Conservation (phyloP, 2,888 invertebrate genomes). For the Polydrusus pterygomalis region DNA sequence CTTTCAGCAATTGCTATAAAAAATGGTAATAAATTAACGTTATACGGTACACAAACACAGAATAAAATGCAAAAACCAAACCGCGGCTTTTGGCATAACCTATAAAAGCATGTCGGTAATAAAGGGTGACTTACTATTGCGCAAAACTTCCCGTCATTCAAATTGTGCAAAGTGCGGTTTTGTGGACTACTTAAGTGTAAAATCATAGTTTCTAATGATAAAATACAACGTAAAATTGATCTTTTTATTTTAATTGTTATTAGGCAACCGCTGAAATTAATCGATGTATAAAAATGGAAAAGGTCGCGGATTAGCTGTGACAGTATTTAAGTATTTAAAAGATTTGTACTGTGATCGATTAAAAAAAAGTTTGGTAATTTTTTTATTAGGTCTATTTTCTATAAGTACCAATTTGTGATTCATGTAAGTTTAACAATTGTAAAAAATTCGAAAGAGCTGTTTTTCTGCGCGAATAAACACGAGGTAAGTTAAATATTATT, state of each 20-base stretch:
- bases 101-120: conserved; percentile 29
- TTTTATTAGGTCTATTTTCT: conserved; percentile 9
- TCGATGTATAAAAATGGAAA: conserved; percentile 38
- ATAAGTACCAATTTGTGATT: not conserved
- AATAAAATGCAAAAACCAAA: conserved; percentile 20
- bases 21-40: no score
- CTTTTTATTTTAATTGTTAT: conserved; percentile 11
- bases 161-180: conserved; percentile 46
- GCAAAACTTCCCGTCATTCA: conserved; percentile 33
- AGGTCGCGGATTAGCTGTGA: conserved; percentile 22
- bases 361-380: conserved; percentile 32
- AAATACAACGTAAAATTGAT: conserved; percentile 28
- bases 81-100: conserved; percentile 7
- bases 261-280: conserved; percentile 28
- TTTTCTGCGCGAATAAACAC: not conserved
- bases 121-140: conserved; percentile 40
- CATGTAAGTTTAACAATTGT: not conserved
- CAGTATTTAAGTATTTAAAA: conserved; percentile 27
- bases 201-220: conserved; percentile 21
- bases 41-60: no score
- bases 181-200: conserved; percentile 18
- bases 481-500: no score
- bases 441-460: not conserved
- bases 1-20: no score
- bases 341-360: conserved; percentile 22